These are phyloP conservation scores for Xiphophorus hellerii DNA, from an alignment of 2,113 vertebrate genomes.

Conservation along the genomic window DNA sequence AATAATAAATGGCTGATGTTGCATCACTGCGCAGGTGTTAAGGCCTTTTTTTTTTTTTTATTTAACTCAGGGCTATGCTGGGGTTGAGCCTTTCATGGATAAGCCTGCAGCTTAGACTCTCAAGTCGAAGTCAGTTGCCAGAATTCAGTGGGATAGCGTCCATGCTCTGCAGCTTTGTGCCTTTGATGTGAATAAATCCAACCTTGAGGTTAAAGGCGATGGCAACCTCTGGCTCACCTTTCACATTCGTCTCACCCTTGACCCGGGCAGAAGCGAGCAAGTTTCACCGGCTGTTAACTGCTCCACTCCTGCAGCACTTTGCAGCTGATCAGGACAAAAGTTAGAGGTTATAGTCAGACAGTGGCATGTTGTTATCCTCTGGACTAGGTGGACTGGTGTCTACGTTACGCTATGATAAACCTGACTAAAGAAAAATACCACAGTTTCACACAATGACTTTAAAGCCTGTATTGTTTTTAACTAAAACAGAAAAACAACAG, in stretches of 20 bases:
- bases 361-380: neutral
- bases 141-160: slow-evolving; percentile 47
- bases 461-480: neutral
- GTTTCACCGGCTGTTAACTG: neutral
- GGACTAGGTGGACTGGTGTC: neutral
- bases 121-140: slow-evolving; percentile 53
- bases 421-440: neutral
- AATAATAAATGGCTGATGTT: slow-evolving; percentile 45
- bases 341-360: slow-evolving; percentile 20
- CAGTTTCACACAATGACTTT: neutral
- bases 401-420: neutral
- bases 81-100: slow-evolving; percentile 67
- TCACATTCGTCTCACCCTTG: slow-evolving; percentile 21
- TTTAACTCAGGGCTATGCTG: slow-evolving; percentile 39
- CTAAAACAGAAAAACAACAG: no score
- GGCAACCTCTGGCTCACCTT: slow-evolving; percentile 70
- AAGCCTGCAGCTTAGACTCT: slow-evolving; percentile 76
- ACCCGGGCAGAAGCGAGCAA: slow-evolving; percentile 17
- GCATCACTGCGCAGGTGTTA: slow-evolving; percentile 59
- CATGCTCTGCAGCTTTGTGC: slow-evolving; percentile 56
- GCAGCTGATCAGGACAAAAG: slow-evolving; percentile 2
- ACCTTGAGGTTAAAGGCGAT: slow-evolving; percentile 64
- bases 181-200: slow-evolving; percentile 80
- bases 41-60: slow-evolving; percentile 12
- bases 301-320: neutral